phyloP scores from a whole-genome alignment of 2,888 invertebrate genomes.

The Cantharis lateralis region DNA sequence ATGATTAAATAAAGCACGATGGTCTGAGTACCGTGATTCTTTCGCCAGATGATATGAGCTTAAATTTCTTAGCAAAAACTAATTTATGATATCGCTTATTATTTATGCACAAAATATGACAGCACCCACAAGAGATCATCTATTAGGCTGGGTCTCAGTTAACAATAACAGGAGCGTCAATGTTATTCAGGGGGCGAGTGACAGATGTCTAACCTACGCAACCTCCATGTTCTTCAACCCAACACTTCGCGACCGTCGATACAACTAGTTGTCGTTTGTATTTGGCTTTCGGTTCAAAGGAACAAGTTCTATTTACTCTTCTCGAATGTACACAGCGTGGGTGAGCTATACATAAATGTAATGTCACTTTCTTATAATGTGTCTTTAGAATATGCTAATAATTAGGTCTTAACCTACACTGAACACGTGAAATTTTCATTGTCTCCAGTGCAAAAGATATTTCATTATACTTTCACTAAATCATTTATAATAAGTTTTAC shows the following conservation, averaged over 20 bases:
- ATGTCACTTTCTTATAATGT: background rate
- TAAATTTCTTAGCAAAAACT: background rate
- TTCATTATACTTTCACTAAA: background rate
- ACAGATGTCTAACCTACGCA: constrained; percentile 34
- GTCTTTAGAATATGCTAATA: background rate
- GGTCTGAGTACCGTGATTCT: too few species aligned
- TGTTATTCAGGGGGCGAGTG: constrained; percentile 33
- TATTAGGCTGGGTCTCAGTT: constrained; percentile 30
- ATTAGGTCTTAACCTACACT: background rate
- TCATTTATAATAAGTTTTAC: background rate
- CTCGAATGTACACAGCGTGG: background rate
- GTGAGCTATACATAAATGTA: background rate
- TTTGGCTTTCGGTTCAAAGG: constrained; percentile 3
- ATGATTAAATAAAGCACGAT: too few species aligned
- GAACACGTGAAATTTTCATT: background rate
- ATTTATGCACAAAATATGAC: constrained; percentile 23
- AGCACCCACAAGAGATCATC: constrained; percentile 31
- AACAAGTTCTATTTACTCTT: constrained; percentile 4
- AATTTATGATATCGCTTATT: background rate
- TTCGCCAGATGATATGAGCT: background rate
- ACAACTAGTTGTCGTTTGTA: background rate
- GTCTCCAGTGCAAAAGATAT: background rate
- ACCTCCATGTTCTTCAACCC: constrained; percentile 24
- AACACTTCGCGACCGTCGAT: constrained; percentile 29
- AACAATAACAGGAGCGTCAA: constrained; percentile 38